Evolutionary conservation across 2,113 vertebrate species (phyloP).

Genomic region (Hydropotes inermis): DNA sequence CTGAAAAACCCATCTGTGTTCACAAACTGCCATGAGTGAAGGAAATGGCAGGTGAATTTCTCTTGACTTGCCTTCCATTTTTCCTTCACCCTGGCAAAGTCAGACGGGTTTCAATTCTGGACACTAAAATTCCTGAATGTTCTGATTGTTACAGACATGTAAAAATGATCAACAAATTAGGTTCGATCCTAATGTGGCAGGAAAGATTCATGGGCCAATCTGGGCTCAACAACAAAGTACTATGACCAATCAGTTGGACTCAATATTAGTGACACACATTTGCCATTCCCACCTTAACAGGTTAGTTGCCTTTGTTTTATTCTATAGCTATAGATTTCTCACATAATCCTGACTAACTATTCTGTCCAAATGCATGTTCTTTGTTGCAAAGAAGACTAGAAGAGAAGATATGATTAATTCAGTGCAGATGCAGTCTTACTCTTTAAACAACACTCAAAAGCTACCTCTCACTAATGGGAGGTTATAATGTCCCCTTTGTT

Average conservation of each 20-base stretch:
- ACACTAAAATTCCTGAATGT: neutral
- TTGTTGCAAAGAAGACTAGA: constrained; percentile 1
- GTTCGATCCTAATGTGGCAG: neutral
- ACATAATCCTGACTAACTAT: neutral
- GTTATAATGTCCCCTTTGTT: neutral
- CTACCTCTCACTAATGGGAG: neutral
- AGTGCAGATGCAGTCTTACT: neutral
- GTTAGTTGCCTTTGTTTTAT: neutral
- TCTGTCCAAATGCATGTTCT: neutral
- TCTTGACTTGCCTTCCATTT: constrained; percentile 5
- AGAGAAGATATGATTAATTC: neutral
- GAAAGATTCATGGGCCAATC: neutral
- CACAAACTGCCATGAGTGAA: neutral
- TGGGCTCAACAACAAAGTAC: neutral
- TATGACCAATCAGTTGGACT: neutral
- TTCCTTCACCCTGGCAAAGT: neutral
- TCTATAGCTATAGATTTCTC: neutral
- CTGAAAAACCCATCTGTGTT: constrained; percentile 6
- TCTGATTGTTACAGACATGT: neutral
- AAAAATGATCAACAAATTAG: neutral
- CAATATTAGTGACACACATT: neutral
- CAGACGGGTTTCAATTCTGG: neutral
- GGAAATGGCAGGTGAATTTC: neutral
- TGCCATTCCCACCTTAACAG: neutral
- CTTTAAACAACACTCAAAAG: constrained; percentile 12